Percentiles rank a stretch among this genome's conserved stretches.
Conservation (phyloP, 2,113 vertebrate species). For the Bombycilla garrulus region DNA sequence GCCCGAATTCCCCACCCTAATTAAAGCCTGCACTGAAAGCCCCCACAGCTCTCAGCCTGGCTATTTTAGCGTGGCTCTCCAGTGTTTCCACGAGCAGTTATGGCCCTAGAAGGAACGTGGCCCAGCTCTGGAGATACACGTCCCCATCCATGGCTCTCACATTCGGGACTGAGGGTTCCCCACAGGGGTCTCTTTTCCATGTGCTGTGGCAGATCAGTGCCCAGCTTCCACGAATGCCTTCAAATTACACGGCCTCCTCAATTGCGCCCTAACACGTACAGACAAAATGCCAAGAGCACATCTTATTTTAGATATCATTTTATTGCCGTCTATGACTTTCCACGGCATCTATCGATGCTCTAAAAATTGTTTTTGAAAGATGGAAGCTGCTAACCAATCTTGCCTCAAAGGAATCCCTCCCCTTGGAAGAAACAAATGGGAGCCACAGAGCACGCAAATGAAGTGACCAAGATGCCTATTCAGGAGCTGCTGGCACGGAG, state of each 20-base stretch:
- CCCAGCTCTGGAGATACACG: background rate
- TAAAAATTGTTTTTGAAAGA: background rate
- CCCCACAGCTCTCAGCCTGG: background rate
- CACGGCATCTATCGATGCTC: background rate
- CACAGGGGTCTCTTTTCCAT: background rate
- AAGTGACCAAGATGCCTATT: constrained; percentile 4
- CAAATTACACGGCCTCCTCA: background rate
- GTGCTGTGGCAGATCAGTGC: background rate
- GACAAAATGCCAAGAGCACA: background rate
- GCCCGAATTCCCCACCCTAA: background rate
- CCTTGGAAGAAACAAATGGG: background rate
- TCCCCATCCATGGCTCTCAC: background rate
- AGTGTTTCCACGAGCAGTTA: background rate
- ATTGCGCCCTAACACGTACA: background rate
- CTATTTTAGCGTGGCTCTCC: background rate
- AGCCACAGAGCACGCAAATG: background rate
- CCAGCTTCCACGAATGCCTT: background rate
- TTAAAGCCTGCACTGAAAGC: background rate
- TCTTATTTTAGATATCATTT: background rate
- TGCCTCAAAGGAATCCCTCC: constrained; percentile 1
- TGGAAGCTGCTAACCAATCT: background rate
- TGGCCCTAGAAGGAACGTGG: background rate
- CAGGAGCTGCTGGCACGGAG: background rate
- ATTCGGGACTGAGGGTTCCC: background rate
- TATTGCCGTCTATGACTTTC: background rate